phyloP scores from a whole-genome alignment of 2,888 invertebrate genomes.

The Schizotus pectinicornis region DNA sequence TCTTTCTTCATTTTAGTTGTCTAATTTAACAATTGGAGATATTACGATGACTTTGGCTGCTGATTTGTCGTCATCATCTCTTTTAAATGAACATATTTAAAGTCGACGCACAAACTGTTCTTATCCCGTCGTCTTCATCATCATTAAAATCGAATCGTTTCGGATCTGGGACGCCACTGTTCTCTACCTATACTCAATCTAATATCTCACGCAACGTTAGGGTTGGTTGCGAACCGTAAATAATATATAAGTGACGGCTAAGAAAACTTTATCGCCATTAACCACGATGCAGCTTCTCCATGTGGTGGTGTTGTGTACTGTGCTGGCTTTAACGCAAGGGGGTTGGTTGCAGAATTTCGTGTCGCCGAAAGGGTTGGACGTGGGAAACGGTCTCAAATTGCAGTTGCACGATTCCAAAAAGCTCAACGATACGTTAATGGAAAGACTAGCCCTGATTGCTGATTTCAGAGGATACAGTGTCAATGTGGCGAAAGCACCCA shows the following conservation, averaged over 20 bases:
- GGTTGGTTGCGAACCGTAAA: constrained; percentile 53
- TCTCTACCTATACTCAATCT: too few relatives aligned
- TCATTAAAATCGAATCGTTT: background rate
- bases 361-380: constrained; percentile 42
- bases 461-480: constrained; percentile 64
- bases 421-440: constrained; percentile 57
- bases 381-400: constrained; percentile 46
- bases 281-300: constrained; percentile 42
- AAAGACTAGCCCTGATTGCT: constrained; percentile 63
- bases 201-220: constrained; percentile 48
- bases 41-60: background rate
- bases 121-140: constrained; percentile 4
- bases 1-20: background rate
- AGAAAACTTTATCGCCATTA: constrained; percentile 38
- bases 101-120: constrained; percentile 12
- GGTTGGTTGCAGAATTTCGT: constrained; percentile 46
- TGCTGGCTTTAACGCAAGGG: constrained; percentile 15
- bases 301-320: constrained; percentile 39
- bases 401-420: constrained; percentile 44
- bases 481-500: constrained; percentile 60
- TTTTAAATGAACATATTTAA: constrained; percentile 8
- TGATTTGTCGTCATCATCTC: background rate
- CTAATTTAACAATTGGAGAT: constrained; percentile 1
- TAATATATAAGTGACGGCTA: constrained; percentile 47
- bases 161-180: background rate